These are phyloP conservation scores for Rhynchotus rufescens DNA, from an alignment of 2,797 vertebrate genomes.

Conservation along the genomic window DNA sequence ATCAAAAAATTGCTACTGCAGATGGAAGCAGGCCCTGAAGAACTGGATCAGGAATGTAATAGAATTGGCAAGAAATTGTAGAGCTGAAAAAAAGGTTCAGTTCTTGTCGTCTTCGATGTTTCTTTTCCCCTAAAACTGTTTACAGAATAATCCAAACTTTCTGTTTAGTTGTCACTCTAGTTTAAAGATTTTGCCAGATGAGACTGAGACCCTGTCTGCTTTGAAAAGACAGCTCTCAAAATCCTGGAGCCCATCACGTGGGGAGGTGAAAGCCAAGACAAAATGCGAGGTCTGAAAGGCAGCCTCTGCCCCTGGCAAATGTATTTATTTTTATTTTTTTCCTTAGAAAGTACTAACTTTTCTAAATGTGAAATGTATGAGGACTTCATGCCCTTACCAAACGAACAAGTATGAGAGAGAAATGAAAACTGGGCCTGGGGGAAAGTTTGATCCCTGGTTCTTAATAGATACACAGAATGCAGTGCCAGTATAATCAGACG, in stretches of 20 bases:
- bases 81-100: background rate
- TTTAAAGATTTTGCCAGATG: background rate
- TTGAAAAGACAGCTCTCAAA: background rate
- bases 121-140: background rate
- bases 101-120: background rate
- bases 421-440: slow-evolving; percentile 17
- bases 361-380: slow-evolving; percentile 17
- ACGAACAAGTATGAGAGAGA: background rate
- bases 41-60: background rate
- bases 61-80: background rate
- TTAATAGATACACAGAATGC: slow-evolving; percentile 21
- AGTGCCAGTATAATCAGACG: background rate
- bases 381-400: slow-evolving; percentile 45
- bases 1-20: background rate
- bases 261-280: background rate
- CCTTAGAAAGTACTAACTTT: slow-evolving; percentile 1
- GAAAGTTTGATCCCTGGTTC: slow-evolving; percentile 19
- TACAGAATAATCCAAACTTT: background rate
- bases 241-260: background rate
- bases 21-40: background rate
- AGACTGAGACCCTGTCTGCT: background rate
- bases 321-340: background rate
- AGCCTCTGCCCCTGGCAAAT: background rate
- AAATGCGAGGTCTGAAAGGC: background rate
- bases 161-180: background rate